These are phyloP conservation scores for Lagorchestes hirsutus DNA, from an alignment of 2,797 vertebrate genomes.

Conservation along the genomic window DNA sequence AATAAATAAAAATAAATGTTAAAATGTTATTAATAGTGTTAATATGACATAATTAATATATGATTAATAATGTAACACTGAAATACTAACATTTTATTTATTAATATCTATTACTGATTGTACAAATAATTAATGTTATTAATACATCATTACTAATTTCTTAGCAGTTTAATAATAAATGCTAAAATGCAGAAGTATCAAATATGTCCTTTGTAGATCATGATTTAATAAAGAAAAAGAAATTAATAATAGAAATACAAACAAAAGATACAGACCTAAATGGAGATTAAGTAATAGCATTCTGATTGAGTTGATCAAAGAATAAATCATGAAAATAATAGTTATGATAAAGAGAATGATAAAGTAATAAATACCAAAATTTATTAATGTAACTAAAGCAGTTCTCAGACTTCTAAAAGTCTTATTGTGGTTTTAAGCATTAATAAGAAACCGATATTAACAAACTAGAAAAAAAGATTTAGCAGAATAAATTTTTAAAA, in stretches of 20 bases:
- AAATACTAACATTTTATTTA: no score
- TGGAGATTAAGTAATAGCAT: not conserved
- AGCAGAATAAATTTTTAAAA: not conserved
- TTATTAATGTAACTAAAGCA: not conserved
- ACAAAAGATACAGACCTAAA: not conserved
- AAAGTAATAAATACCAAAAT: not conserved
- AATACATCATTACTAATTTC: no score
- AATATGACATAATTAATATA: not conserved
- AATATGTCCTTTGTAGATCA: not conserved
- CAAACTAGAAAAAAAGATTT: not conserved
- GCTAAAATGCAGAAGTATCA: not conserved
- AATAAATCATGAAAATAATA: not conserved
- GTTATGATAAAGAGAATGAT: not conserved
- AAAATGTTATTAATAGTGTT: not conserved
- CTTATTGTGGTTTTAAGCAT: not conserved
- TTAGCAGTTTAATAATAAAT: not conserved
- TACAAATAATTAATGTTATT: no score
- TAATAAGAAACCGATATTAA: not conserved
- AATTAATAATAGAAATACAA: not conserved
- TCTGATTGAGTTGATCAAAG: not conserved
- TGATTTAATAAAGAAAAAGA: not conserved
- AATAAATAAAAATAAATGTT: not conserved
- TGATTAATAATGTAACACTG: not conserved
- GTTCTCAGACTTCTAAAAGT: not conserved
- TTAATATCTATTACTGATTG: no score